phyloP scores from a whole-genome alignment of 1,140 invertebrate genomes.

The Cherax destructor region DNA sequence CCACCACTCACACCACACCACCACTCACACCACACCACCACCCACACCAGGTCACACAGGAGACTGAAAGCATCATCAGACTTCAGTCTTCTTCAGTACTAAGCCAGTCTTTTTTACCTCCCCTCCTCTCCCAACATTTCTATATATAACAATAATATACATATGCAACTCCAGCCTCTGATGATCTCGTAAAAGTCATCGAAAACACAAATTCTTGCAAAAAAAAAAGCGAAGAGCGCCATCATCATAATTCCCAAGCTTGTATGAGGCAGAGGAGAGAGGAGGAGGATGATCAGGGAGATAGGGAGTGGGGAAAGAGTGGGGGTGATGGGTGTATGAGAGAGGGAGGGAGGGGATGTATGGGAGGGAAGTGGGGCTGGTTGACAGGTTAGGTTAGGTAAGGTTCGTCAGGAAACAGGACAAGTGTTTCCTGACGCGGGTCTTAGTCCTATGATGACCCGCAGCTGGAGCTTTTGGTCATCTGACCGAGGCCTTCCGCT shows the following conservation, averaged over 20 bases:
- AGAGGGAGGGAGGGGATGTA: background rate
- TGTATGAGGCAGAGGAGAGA: background rate
- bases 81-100: background rate
- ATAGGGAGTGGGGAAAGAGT: background rate
- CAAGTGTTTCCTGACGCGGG: no score
- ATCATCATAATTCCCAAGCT: slow-evolving; percentile 36
- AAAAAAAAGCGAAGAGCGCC: slow-evolving; percentile 31
- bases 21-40: no score
- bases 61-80: background rate
- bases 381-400: no score
- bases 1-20: no score
- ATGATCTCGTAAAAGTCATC: slow-evolving; percentile 57
- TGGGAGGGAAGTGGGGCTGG: background rate
- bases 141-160: slow-evolving; percentile 51
- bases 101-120: slow-evolving; percentile 4
- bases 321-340: background rate
- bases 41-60: no score
- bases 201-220: slow-evolving; percentile 41
- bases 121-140: background rate
- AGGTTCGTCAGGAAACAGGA: no score
- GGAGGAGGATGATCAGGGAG: background rate
- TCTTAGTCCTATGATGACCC: no score
- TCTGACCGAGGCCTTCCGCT: no score
- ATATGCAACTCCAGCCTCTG: slow-evolving; percentile 48
- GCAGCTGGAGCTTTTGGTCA: no score